A percentile compares a stretch with the other conserved stretches of the same genome.
phyloP scores from a whole-genome alignment of 2,888 invertebrate genomes.

The Callinectes sapidus region DNA sequence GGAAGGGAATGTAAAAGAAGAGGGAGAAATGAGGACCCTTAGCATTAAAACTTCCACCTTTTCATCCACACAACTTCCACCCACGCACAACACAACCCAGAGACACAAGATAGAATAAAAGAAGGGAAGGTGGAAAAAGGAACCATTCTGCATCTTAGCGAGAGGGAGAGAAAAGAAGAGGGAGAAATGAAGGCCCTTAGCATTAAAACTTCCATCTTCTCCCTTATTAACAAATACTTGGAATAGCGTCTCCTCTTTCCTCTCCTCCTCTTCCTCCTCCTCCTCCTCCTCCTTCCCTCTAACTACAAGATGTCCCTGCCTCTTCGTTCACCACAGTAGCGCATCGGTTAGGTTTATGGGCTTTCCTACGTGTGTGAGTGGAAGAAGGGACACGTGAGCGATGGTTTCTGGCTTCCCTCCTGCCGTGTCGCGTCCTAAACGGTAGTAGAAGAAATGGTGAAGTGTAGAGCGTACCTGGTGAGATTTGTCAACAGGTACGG shows the following conservation, averaged over 20 bases:
- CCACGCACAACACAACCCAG: too few relatives aligned
- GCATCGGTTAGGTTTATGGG: not conserved
- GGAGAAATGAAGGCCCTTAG: slow-evolving; percentile 50
- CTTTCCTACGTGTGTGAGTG: not conserved
- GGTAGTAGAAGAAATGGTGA: slow-evolving; percentile 31
- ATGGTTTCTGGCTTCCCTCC: not conserved
- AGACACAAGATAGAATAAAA: too few relatives aligned
- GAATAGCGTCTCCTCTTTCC: slow-evolving; percentile 43
- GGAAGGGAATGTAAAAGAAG: not conserved
- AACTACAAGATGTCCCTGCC: not conserved
- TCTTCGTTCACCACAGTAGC: not conserved
- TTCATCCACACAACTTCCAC: too few relatives aligned
- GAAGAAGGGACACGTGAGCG: not conserved
- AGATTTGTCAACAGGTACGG: slow-evolving; percentile 50
- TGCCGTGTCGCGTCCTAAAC: slow-evolving; percentile 9
- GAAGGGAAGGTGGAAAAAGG: too few relatives aligned
- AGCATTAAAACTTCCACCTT: slow-evolving; percentile 46
- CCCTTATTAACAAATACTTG: slow-evolving; percentile 65
- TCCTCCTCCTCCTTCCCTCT: slow-evolving; percentile 4
- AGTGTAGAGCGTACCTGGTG: slow-evolving; percentile 28
- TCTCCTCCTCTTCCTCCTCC: not conserved
- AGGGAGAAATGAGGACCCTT: slow-evolving; percentile 48
- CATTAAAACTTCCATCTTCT: slow-evolving; percentile 57
- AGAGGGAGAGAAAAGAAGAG: slow-evolving; percentile 17
- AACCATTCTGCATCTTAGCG: too few relatives aligned